phyloP scores from a whole-genome alignment of 2,888 invertebrate genomes.

The Mythimna loreyi region DNA sequence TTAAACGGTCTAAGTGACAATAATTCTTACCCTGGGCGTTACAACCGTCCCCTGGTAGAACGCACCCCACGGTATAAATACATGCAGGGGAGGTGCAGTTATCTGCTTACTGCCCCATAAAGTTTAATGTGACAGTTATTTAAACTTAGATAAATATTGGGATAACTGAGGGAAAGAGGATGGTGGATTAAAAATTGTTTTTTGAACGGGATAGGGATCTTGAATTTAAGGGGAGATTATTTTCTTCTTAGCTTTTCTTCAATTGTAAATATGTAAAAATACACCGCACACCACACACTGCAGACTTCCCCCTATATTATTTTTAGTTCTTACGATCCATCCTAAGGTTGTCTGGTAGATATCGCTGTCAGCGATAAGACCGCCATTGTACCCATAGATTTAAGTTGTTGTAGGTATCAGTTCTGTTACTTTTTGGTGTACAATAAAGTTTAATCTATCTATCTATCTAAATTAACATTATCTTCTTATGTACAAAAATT shows the following conservation, averaged over 20 bases:
- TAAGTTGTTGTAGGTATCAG: too few relatives aligned
- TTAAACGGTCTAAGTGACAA: slow-evolving; percentile 65
- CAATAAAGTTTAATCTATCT: too few relatives aligned
- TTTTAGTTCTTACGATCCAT: too few relatives aligned
- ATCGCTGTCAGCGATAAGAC: too few relatives aligned
- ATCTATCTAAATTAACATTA: too few relatives aligned
- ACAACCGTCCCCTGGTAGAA: slow-evolving; percentile 47
- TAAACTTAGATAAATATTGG: slow-evolving; percentile 72
- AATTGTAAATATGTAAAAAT: too few relatives aligned
- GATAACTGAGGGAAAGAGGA: slow-evolving; percentile 30
- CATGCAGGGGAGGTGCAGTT: slow-evolving; percentile 72
- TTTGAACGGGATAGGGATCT: neutral
- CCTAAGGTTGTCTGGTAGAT: too few relatives aligned
- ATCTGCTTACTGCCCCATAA: slow-evolving; percentile 81
- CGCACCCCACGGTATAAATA: slow-evolving; percentile 70
- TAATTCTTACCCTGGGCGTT: slow-evolving; percentile 74
- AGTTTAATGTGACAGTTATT: slow-evolving; percentile 79
- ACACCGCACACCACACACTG: too few relatives aligned
- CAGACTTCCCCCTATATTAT: too few relatives aligned
- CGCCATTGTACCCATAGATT: too few relatives aligned
- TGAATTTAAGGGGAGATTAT: neutral
- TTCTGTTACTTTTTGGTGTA: too few relatives aligned
- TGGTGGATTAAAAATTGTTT: slow-evolving; percentile 6
- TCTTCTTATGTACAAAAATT: too few relatives aligned
- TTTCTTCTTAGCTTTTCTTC: neutral